Conservation (phyloP, 2,888 invertebrate species). For the Tenodera sinensis region DNA sequence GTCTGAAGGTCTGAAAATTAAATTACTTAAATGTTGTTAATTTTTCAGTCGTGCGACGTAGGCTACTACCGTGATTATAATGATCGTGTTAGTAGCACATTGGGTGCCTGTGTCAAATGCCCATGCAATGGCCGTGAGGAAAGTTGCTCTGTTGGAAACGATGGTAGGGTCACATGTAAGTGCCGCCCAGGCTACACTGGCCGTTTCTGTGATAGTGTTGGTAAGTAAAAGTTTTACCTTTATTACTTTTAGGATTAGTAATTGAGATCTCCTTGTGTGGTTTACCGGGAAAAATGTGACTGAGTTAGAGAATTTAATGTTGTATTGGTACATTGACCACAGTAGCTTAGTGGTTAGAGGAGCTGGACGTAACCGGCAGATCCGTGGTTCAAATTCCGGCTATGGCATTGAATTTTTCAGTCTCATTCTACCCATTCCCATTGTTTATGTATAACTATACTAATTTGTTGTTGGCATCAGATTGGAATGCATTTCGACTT, state of each 20-base stretch:
- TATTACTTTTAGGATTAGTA: background rate
- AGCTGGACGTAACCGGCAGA: too few relatives aligned
- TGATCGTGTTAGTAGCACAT: slow-evolving; percentile 48
- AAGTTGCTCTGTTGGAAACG: slow-evolving; percentile 56
- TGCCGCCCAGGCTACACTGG: slow-evolving; percentile 70
- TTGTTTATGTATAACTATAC: too few relatives aligned
- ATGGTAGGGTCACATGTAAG: slow-evolving; percentile 62
- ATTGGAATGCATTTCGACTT: too few relatives aligned
- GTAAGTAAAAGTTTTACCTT: slow-evolving; percentile 44
- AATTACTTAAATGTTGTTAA: background rate
- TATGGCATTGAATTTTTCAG: too few relatives aligned
- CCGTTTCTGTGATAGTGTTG: slow-evolving; percentile 57
- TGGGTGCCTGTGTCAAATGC: slow-evolving; percentile 64
- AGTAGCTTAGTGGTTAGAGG: too few relatives aligned
- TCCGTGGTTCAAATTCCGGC: too few relatives aligned
- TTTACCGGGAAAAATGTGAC: too few relatives aligned
- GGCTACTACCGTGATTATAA: slow-evolving; percentile 68
- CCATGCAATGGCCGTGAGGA: slow-evolving; percentile 73
- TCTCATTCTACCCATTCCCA: too few relatives aligned
- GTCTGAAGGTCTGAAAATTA: background rate
- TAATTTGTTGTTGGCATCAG: too few relatives aligned
- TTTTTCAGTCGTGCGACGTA: slow-evolving; percentile 54
- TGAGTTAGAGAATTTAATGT: too few relatives aligned
- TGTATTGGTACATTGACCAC: too few relatives aligned
- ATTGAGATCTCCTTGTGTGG: too few relatives aligned